Base-by-base conservation (phyloP, 1,140 invertebrate genomes). In the Saccostrea echinata region DNA sequence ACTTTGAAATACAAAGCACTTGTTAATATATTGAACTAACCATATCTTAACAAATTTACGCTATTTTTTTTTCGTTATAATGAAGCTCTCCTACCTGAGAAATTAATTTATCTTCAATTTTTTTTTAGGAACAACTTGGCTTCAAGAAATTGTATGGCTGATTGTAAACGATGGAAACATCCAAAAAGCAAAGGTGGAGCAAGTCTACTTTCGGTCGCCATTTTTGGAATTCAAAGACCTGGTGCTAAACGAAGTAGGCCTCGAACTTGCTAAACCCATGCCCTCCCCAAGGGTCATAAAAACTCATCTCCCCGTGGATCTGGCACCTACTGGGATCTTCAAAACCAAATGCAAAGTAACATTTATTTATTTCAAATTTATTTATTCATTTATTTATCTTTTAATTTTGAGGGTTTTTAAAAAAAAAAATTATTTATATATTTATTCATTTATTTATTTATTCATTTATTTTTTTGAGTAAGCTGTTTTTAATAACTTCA, bases 91-190 rank as follows among this genome's bases (percentile, higher is more conserved):
- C 43, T 6, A 43, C 6, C 43, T 43, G 43, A 43, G 6, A 43
- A 0, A 43, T 43, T 43, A 3, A 43, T 43, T 43, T 2, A 43
- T 64, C 21, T 24, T 6, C 0, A 24, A 8, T 24, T 64, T 64
- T n/a, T 16, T 88, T 88, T 8, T 80, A 94, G 98, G 97, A 51
- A 98, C 97, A 57, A 98, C 98, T 3, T 98, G 97, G 97, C 96
- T 96, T 12, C 97, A 98, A 94, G 97, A 98, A 95, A 97, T 98
- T 96, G 96, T 97, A 3, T 98, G 97, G 97, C 95, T 98, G 27
- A 96, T 98, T 51, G 97, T 96, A 8, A 97, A 98, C 92, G 91
- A 93, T 84, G 96, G 97, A 76, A 96, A 98, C 93, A 97, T 97
- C 91, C 96, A 97, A 92, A 96, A 95, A 1, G 97, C 97, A 0